Evolutionary conservation across 2,113 vertebrate species (phyloP).

Genomic region (Phylloscopus trochiloides): DNA sequence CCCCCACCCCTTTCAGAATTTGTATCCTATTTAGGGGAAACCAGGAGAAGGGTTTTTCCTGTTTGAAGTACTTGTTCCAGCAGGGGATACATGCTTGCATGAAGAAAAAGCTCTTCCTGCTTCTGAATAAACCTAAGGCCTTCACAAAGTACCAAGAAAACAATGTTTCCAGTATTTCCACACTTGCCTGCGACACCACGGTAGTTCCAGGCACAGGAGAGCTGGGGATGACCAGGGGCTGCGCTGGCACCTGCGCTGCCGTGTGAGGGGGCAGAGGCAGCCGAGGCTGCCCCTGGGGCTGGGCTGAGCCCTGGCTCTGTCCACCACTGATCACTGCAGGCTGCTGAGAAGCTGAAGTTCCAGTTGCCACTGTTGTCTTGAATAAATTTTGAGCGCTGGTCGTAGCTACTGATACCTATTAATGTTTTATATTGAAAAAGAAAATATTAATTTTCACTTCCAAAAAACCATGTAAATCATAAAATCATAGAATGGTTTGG

Average conservation of each 20-base stretch:
- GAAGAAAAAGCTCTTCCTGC: not conserved
- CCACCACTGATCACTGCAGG: conserved; percentile 55
- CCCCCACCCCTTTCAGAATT: not conserved
- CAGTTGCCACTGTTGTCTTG: conserved; percentile 62
- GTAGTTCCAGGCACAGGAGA: conserved; percentile 74
- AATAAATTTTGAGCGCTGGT: not conserved
- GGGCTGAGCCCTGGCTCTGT: conserved; percentile 50
- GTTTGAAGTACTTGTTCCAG: not conserved
- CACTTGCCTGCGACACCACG: conserved; percentile 79
- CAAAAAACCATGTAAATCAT: accelerated
- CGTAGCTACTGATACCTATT: conserved; percentile 27
- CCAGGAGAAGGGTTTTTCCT: not conserved
- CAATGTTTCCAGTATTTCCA: accelerated
- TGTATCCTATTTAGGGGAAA: not conserved
- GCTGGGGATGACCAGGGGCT: conserved; percentile 61
- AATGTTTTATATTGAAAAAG: not conserved
- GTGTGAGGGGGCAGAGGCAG: conserved; percentile 21
- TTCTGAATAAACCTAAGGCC: not conserved
- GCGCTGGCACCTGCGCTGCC: conserved; percentile 34
- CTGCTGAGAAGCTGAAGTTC: conserved; percentile 73
- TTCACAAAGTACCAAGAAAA: not conserved
- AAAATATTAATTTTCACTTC: not conserved
- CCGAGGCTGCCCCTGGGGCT: conserved; percentile 47
- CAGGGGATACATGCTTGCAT: accelerated
- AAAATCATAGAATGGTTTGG: not conserved